Percentiles rank a stretch among this genome's conserved stretches.
phyloP scores from a whole-genome alignment of 2,113 vertebrate species.

The Phoxinus phoxinus region DNA sequence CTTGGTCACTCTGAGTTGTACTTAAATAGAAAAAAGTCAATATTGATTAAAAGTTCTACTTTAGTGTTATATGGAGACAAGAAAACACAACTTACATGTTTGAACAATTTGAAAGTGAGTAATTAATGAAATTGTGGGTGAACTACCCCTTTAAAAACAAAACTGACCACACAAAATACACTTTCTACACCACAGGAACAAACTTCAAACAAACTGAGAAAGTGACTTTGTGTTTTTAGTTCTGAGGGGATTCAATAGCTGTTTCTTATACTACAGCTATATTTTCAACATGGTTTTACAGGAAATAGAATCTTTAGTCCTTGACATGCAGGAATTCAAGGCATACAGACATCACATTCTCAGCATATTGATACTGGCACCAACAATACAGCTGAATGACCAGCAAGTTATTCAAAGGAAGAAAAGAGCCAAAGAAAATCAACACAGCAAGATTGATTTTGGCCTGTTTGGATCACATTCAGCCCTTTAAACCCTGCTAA shows the following conservation, averaged over 20 bases:
- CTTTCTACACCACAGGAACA: background rate
- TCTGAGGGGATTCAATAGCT: background rate
- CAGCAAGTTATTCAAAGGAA: background rate
- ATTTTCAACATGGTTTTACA: background rate
- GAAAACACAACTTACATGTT: background rate
- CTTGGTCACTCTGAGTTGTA: background rate
- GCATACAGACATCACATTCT: background rate
- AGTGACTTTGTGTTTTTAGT: background rate
- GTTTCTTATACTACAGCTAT: background rate
- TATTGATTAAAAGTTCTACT: background rate
- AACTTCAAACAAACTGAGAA: background rate
- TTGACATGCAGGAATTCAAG: slow-evolving; percentile 2
- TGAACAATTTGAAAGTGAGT: background rate
- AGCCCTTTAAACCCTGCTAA: background rate
- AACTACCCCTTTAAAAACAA: background rate
- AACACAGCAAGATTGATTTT: slow-evolving; percentile 4
- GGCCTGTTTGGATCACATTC: background rate
- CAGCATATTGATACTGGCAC: background rate
- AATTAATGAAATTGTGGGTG: background rate
- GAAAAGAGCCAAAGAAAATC: background rate
- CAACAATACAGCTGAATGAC: slow-evolving; percentile 19
- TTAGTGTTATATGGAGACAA: background rate
- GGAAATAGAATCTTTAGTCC: background rate
- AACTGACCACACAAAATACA: background rate
- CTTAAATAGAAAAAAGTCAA: background rate